Evolutionary conservation across 2,797 vertebrate species (phyloP).

Genomic region (Acanthurus lineatus): DNA sequence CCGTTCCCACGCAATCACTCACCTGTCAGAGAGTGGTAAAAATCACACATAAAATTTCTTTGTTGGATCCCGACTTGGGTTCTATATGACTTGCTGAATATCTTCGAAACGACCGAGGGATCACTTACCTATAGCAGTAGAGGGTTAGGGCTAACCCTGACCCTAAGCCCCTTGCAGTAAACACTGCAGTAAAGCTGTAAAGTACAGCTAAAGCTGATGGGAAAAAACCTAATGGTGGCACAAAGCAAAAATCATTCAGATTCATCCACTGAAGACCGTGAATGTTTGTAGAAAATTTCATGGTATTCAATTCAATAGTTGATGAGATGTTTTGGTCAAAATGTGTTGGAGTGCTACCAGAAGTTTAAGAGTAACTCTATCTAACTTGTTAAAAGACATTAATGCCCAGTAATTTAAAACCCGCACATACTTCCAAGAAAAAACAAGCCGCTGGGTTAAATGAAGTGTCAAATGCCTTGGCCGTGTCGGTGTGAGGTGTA

Average conservation of each 20-base stretch:
- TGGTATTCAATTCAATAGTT: not conserved
- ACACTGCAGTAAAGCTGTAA: not conserved
- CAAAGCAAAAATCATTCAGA: not conserved
- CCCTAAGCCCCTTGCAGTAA: not conserved
- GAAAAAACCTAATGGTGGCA: not conserved
- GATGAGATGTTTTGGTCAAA: constrained; percentile 4
- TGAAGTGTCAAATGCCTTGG: constrained; percentile 47
- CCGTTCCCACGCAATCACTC: constrained; percentile 20
- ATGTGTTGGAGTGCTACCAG: constrained; percentile 14
- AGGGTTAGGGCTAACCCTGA: too few species aligned
- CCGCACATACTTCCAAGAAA: constrained; percentile 45
- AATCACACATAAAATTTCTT: not conserved
- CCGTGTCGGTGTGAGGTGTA: constrained; percentile 42
- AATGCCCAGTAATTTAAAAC: constrained; percentile 43
- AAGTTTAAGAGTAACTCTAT: constrained; percentile 48
- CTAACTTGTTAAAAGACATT: constrained; percentile 54
- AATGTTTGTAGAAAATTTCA: not conserved
- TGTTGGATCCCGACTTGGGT: not conserved
- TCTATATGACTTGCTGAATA: not conserved
- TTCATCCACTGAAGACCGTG: not conserved
- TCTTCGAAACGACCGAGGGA: not conserved
- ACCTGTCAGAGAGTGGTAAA: not conserved
- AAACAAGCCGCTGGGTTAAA: constrained; percentile 52
- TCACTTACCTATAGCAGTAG: not conserved
- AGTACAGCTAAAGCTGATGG: not conserved